Evolutionary conservation across 1,140 invertebrate species (phyloP), one percentile per base, ranked within the genome.

Genomic region (Halotydeus destructor): DNA sequence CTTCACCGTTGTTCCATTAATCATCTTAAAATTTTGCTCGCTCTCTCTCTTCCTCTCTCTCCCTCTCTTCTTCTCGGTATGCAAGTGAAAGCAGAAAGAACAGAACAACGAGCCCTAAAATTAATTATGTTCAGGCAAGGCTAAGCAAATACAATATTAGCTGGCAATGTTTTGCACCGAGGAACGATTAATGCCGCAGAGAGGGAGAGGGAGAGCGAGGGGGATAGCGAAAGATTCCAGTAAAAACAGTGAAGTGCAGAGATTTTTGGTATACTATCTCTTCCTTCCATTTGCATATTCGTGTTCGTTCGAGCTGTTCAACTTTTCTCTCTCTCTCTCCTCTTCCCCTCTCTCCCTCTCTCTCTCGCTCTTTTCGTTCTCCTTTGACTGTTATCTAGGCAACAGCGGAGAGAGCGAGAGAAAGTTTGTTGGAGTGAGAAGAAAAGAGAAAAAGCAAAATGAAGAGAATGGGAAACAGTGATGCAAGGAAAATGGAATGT

Each of bases 231-330:
- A n/a, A n/a, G n/a, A n/a, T n/a, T n/a, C n/a, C n/a, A n/a, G n/a
- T n/a, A n/a, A n/a, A n/a, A n/a, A n/a, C n/a, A n/a, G 23, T 39
- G 38, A 39, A 39, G 38, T 28, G 38, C 38, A 39, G 19, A 16
- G 12, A 12, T n/a, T 16, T 16, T 16, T 31, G 12, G 12, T 2
- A 16, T 31, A n/a, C 30, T 31, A n/a, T 16, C 12, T 31, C 12
- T 12, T 16, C 16, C 16, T 31, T 31, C 30, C 30, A 31, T 31
- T 31, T n/a, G 12, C 30, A 12, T 31, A 16, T 31, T 16, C 30
- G 12, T 16, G 12, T 21, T 21, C 23, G 33, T 35, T 21, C 23
- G 9, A 11, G 2, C 16, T 31, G 12, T 35, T 35, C 23, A 3
- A 35, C 18, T 21, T 11, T 9, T 35, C 18, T 35, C 33, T 35